phyloP scores from a whole-genome alignment of 2,888 invertebrate genomes.

The Leptarthrus brevirostris region DNA sequence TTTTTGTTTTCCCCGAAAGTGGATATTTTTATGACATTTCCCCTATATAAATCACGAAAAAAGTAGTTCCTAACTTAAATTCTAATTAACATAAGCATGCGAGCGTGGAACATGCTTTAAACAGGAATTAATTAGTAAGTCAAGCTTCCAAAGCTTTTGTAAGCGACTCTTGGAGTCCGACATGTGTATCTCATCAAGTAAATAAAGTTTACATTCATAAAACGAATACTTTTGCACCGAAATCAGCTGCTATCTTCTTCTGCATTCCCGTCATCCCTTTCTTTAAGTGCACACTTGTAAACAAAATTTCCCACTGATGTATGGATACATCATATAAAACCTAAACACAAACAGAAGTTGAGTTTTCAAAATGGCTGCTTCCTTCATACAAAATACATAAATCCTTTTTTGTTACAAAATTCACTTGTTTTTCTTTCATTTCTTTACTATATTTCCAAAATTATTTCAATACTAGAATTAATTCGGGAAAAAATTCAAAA shows the following conservation, averaged over 20 bases:
- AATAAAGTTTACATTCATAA: constrained; percentile 15
- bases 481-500: neutral
- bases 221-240: neutral
- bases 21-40: neutral
- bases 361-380: constrained; percentile 71
- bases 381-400: constrained; percentile 63
- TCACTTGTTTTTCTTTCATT: constrained; percentile 40
- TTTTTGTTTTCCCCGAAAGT: neutral
- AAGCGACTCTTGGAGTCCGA: neutral
- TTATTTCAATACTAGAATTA: constrained; percentile 10
- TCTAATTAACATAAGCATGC: neutral
- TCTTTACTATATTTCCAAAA: constrained; percentile 6
- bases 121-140: neutral
- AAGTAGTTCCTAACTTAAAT: neutral
- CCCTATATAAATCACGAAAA: too few relatives aligned
- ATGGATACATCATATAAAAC: constrained; percentile 62
- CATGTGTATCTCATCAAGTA: constrained; percentile 1
- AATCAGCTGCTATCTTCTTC: constrained; percentile 41
- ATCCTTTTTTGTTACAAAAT: constrained; percentile 51
- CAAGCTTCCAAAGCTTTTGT: neutral
- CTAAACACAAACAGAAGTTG: constrained; percentile 63
- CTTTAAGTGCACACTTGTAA: constrained; percentile 35
- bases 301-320: constrained; percentile 26
- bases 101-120: too few relatives aligned
- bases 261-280: constrained; percentile 19